Evolutionary conservation across 2,797 vertebrate species (phyloP), one percentile per base, ranked within the genome.

Genomic region (Scyliorhinus canicula): DNA sequence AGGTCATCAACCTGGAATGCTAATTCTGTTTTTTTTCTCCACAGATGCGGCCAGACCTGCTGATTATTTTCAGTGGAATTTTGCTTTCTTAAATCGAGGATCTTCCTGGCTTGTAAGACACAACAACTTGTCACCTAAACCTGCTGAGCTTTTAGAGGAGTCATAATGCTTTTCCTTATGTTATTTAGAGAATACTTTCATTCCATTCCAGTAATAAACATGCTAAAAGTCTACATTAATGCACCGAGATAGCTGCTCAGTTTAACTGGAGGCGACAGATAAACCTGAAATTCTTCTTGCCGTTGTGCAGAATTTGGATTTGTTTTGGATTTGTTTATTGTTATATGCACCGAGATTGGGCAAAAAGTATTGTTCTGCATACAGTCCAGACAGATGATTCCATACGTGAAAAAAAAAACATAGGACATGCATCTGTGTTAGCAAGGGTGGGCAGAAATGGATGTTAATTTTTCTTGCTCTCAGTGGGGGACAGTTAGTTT

Each of bases 171-270:
- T 71, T 69, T 35, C 93, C 93, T 94, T 52, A 35, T 74, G 67
- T 52, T 52, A 94, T 74, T 94, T 94, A 94, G 71, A 74, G 60
- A 11, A 67, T 74, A 52, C 93, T 74, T 71, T 71, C 93, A 93
- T 93, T 71, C 47, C 93, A 69, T 44, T 69, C 67, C 63, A 69
- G 91, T 69, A 52, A 93, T 93, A 93, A 31, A 28, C 9, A 26
- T 74, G 93, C n/a, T 65, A 91, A 74, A 74, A 35, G 44, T 52
- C 93, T 35, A n/a, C 47, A 93, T 69, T 67, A 93, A 26, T 47
- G 47, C 44, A 94, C 67, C 50, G 67, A 71, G 67, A 74, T 94
- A 26, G 67, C 63, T 47, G 67, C 60, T 91, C 65, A 74, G 28
- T 94, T 94, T 94, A 69, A 74, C 44, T 94, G 44, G 14, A 55